A percentile compares a stretch with the other conserved stretches of the same genome.
phyloP scores from a whole-genome alignment of 2,888 invertebrate species.

The Epinotia ramella region DNA sequence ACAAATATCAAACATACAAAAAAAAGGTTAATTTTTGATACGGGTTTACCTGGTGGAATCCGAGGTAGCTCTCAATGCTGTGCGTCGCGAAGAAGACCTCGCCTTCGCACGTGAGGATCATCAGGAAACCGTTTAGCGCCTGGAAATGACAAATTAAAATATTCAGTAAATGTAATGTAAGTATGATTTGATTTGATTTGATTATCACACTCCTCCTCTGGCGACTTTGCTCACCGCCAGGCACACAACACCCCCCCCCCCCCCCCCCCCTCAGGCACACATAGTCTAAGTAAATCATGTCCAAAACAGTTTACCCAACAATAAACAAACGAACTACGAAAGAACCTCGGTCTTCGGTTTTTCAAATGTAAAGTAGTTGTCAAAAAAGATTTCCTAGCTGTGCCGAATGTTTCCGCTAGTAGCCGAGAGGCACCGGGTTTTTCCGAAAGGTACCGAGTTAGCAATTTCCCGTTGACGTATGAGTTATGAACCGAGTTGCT shows the following conservation, averaged over 20 bases:
- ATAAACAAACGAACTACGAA: not conserved
- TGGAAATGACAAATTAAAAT: slow-evolving; percentile 81
- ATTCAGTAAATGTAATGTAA: too few relatives aligned
- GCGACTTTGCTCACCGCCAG: too few relatives aligned
- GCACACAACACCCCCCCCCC: too few relatives aligned
- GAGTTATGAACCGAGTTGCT: slow-evolving; percentile 57
- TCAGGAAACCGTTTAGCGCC: slow-evolving; percentile 99
- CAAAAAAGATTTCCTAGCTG: slow-evolving; percentile 29
- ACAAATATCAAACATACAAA: not conserved
- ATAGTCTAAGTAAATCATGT: too few relatives aligned
- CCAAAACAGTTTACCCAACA: not conserved
- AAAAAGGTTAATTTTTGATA: not conserved
- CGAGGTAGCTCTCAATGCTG: slow-evolving; percentile 99
- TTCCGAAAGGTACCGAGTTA: slow-evolving; percentile 48
- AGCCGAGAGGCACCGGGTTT: slow-evolving; percentile 37
- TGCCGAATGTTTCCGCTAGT: slow-evolving; percentile 21
- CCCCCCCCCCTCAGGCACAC: too few relatives aligned
- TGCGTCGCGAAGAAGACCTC: slow-evolving; percentile 99
- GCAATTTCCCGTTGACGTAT: slow-evolving; percentile 49
- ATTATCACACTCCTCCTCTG: too few relatives aligned
- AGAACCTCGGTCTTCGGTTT: not conserved
- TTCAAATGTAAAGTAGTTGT: slow-evolving; percentile 20
- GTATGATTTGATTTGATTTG: too few relatives aligned
- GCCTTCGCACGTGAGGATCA: slow-evolving; percentile 99
- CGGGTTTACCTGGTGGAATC: slow-evolving; percentile 98